Base-by-base conservation (phyloP, 2,113 vertebrate genomes). In the Vimba vimba region DNA sequence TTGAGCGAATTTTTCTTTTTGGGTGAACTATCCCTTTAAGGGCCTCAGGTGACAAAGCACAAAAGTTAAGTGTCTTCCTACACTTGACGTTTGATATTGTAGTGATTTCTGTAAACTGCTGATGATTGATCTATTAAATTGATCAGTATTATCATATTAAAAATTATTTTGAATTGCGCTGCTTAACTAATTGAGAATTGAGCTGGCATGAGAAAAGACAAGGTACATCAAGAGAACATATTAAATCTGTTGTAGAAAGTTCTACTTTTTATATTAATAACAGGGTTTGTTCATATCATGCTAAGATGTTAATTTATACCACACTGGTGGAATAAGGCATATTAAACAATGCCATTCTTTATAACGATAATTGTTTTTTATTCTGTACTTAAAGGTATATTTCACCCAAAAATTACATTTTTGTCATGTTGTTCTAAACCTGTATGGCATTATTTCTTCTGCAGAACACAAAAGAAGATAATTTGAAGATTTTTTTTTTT, bases 21-120 rank as follows among this genome's bases (percentile, higher is more conserved):
- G 43, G n/a, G 73, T 75, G 73, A 75, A 75, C 73, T 47, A n/a
- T 47, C 39, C 43, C 71, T 74, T 74, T 74, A 25, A 47, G 5
- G 73, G 12, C n/a, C 73, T 75, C 73, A 75, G 73, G 43, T 47
- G 73, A 75, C 12, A 1, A 75, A 75, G 73, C 73, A 50, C 73
- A 75, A 74, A n/a, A 75, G 73, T 75, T 74, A 8, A 74, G 71
- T 25, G 71, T 47, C 23, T 25, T 75, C 6, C 43, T 50, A 7
- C 73, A 25, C 43, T 74, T 47, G 21, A n/a, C 69, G 10, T 74
- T 71, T 47, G 11, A 6, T 47, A 74, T 25, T 17, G 43, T 25
- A 47, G 50, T 9, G 2, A 75, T 75, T 75, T 75, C 43, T 50
- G 73, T 50, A 25, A 50, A 75, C 43, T 75, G 73, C 43, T 75